These are phyloP conservation scores for Myiotriccus ornatus DNA, from an alignment of 2,797 vertebrate genomes.

Conservation along the genomic window DNA sequence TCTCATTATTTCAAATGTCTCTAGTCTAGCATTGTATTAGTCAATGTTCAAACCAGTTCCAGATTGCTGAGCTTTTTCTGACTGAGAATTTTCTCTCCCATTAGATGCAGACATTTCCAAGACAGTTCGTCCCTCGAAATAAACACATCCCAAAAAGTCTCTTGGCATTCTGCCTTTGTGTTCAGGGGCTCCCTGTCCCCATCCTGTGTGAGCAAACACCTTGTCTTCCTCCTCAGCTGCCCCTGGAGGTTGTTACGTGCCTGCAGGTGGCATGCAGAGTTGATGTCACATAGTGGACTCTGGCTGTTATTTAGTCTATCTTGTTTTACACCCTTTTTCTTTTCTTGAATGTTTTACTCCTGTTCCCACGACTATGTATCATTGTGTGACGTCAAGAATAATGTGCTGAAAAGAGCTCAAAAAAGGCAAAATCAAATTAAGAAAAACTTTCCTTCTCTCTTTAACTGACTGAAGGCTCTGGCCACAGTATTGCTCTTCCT, in stretches of 20 bases:
- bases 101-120: background rate
- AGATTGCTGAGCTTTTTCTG: background rate
- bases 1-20: slow-evolving; percentile 2
- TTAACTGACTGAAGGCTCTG: background rate
- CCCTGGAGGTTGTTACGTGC: background rate
- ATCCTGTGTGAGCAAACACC: background rate
- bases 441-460: background rate
- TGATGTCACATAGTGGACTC: background rate
- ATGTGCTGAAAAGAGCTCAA: background rate
- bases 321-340: background rate
- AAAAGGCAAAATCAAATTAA: background rate
- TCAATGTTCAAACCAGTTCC: slow-evolving; percentile 6
- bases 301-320: background rate
- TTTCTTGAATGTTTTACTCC: background rate
- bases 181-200: background rate
- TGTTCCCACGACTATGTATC: background rate
- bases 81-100: background rate
- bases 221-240: background rate
- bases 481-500: background rate
- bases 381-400: background rate
- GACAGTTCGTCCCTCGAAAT: background rate
- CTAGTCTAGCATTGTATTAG: background rate
- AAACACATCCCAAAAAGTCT: background rate
- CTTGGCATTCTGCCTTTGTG: background rate
- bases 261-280: background rate